Conservation (phyloP, 2,113 vertebrate genomes). For the Anhinga anhinga region DNA sequence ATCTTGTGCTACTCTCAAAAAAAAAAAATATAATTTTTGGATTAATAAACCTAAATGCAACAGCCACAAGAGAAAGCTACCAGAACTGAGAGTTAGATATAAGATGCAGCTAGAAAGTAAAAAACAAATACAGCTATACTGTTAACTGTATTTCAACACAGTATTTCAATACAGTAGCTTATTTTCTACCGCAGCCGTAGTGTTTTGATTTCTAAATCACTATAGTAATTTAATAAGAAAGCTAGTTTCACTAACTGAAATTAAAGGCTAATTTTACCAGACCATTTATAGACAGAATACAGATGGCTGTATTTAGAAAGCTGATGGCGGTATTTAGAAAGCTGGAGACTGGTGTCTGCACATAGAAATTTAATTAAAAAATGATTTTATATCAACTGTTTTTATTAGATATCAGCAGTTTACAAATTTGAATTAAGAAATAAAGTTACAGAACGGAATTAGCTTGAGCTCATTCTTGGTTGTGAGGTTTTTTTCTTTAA, state of each 20-base stretch:
- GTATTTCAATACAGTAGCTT: neutral
- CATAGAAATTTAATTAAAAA: neutral
- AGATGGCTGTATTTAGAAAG: neutral
- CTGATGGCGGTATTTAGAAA: neutral
- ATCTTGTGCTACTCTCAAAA: neutral
- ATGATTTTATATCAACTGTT: neutral
- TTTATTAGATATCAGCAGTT: constrained; percentile 64
- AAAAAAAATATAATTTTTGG: neutral
- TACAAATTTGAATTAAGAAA: constrained; percentile 62
- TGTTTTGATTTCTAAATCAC: neutral
- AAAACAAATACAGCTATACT: neutral
- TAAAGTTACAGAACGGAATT: constrained; percentile 59
- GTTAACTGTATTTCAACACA: neutral
- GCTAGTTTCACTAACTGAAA: neutral
- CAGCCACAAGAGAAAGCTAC: neutral
- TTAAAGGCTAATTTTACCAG: neutral
- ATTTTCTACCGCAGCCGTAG: neutral
- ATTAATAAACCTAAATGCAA: neutral
- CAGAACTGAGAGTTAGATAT: neutral
- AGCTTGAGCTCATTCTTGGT: constrained; percentile 9
- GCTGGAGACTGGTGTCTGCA: neutral
- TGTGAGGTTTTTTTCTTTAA: neutral
- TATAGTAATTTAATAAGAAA: neutral
- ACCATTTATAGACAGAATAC: neutral
- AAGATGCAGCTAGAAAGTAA: neutral